Percentiles rank a stretch among this genome's conserved stretches.
These are phyloP conservation scores for Eristalinus sepulchralis DNA, from an alignment of 2,888 invertebrate genomes.

Conservation along the genomic window DNA sequence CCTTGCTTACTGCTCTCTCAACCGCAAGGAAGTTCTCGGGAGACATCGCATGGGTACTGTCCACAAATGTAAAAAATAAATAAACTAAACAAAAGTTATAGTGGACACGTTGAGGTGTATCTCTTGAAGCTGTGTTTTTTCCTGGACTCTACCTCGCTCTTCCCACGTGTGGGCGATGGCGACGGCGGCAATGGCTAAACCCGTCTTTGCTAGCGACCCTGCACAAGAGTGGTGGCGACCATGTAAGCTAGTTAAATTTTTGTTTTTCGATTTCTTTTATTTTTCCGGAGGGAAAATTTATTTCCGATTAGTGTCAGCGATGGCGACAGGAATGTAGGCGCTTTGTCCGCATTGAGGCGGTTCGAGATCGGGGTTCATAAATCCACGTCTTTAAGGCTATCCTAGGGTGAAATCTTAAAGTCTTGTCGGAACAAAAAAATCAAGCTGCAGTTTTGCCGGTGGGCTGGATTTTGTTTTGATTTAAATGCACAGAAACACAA, in stretches of 20 bases:
- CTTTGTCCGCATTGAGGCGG: not conserved
- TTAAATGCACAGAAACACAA: not conserved
- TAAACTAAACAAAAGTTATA: constrained; percentile 53
- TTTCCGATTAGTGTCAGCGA: constrained; percentile 46
- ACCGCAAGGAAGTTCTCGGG: constrained; percentile 35
- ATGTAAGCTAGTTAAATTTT: not conserved
- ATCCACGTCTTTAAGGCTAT: not conserved
- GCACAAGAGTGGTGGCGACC: not conserved
- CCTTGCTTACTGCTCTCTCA: not conserved
- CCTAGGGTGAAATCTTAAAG: not conserved
- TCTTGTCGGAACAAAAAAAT: not conserved
- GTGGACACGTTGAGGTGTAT: constrained; percentile 49
- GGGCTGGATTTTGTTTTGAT: not conserved
- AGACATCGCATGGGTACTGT: constrained; percentile 25
- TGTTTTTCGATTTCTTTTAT: not conserved
- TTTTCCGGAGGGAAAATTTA: constrained; percentile 13
- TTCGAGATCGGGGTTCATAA: constrained; percentile 4
- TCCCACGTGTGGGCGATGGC: constrained; percentile 3
- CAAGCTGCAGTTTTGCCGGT: not conserved
- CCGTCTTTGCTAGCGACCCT: not conserved
- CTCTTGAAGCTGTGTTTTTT: constrained; percentile 5
- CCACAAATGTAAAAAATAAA: constrained; percentile 35
- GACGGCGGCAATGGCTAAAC: not conserved
- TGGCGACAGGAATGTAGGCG: not conserved
- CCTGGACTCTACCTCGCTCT: not conserved